phyloP scores from a whole-genome alignment of 2,888 invertebrate genomes.

The Trichogramma evanescens region DNA sequence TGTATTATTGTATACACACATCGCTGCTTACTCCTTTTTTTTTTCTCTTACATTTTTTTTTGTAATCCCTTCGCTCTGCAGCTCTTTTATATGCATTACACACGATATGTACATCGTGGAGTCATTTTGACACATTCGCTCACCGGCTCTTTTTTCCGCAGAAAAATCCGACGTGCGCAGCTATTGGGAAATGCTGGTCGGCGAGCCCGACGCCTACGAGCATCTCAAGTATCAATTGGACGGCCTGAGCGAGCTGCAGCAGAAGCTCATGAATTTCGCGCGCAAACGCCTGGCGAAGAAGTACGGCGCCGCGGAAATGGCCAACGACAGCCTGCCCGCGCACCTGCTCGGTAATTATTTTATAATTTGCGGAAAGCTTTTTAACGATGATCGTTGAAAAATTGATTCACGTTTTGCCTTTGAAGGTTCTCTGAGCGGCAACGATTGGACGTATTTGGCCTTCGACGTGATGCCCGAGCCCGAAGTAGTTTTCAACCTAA shows the following conservation, averaged over 20 bases:
- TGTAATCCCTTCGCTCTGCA: background rate
- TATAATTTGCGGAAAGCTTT: background rate
- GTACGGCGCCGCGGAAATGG: conserved; percentile 24
- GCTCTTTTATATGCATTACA: background rate
- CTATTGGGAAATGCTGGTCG: conserved; percentile 41
- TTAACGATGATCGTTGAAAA: background rate
- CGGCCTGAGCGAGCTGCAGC: conserved; percentile 29
- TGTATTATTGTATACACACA: background rate
- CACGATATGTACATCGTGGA: background rate
- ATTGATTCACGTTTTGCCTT: conserved; percentile 1
- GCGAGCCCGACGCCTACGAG: conserved; percentile 32
- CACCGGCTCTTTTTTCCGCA: conserved; percentile 16
- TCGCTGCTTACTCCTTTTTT: background rate
- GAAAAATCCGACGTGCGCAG: conserved; percentile 26
- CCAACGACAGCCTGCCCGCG: conserved; percentile 31
- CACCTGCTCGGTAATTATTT: conserved; percentile 35
- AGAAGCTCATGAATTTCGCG: conserved; percentile 31
- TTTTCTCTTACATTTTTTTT: background rate
- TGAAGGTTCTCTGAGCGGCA: conserved; percentile 35
- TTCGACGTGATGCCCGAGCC: conserved; percentile 31
- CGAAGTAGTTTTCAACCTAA: conserved; percentile 30
- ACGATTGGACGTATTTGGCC: conserved; percentile 36
- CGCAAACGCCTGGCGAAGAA: conserved; percentile 29
- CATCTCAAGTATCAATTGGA: conserved; percentile 29
- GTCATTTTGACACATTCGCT: background rate